A percentile compares a stretch with the other conserved stretches of the same genome.
Conservation (phyloP, 2,797 vertebrate species). For the Lepilemur septentrionalis region DNA sequence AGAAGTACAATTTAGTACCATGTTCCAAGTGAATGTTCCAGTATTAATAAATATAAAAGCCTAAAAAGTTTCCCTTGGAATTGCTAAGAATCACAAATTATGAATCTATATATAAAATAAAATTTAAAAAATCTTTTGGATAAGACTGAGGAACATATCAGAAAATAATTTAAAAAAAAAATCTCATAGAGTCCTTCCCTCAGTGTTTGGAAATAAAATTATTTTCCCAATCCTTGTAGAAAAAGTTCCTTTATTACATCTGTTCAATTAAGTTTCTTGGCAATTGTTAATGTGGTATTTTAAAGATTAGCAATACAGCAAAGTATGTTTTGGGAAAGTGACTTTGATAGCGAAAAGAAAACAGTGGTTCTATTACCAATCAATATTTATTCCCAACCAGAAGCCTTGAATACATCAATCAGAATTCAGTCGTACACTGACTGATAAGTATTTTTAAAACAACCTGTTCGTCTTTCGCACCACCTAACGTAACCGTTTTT, state of each 20-base stretch:
- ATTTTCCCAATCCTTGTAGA: not conserved
- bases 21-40: conserved; percentile 1
- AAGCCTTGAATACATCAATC: not conserved
- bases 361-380: conserved; percentile 6
- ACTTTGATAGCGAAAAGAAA: not conserved
- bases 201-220: conserved; percentile 3
- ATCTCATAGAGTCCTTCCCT: not conserved
- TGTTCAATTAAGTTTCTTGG: conserved; percentile 32
- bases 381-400: conserved; percentile 38
- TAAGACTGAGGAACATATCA: not conserved
- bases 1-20: not conserved
- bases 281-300: not conserved
- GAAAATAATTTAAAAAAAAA: not conserved
- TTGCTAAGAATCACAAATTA: conserved; percentile 24
- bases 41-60: conserved; percentile 3
- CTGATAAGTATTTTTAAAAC: not conserved
- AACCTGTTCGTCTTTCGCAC: not conserved
- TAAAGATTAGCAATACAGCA: not conserved
- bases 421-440: not conserved
- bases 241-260: not conserved
- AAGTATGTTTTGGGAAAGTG: not conserved
- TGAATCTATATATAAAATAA: not conserved
- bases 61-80: conserved; percentile 2
- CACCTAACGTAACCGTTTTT: not conserved
- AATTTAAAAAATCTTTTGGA: not conserved